phyloP scores from a whole-genome alignment of 2,888 invertebrate species.

The Oscheius sp. region DNA sequence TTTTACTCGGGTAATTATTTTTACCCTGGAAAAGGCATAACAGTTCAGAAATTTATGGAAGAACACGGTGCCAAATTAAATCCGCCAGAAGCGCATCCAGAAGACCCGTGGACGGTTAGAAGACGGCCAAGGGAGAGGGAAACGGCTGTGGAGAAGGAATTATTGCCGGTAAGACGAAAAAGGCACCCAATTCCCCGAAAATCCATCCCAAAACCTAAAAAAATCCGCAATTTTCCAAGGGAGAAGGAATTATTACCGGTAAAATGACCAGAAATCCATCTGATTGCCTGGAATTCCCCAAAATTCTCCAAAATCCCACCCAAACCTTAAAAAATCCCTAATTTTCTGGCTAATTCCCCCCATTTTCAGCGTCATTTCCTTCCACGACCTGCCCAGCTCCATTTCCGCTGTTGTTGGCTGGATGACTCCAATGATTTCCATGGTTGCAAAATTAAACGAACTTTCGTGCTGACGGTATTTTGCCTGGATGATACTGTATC shows the following conservation, averaged over 20 bases:
- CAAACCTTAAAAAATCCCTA: too few relatives aligned
- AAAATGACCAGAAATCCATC: too few relatives aligned
- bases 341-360: constrained; percentile 37
- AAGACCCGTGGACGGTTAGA: constrained; percentile 52
- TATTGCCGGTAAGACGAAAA: background rate
- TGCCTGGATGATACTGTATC: constrained; percentile 55
- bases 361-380: constrained; percentile 41
- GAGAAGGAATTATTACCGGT: constrained; percentile 15
- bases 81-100: constrained; percentile 50
- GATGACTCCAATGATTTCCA: constrained; percentile 54
- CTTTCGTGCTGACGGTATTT: constrained; percentile 51
- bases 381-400: constrained; percentile 45
- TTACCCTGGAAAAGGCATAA: background rate
- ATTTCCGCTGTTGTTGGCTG: constrained; percentile 55
- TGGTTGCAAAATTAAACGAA: constrained; percentile 46
- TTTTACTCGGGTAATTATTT: constrained; percentile 42
- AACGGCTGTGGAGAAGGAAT: constrained; percentile 13
- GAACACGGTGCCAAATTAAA: constrained; percentile 54
- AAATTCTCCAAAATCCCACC: too few relatives aligned
- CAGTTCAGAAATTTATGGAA: constrained; percentile 49
- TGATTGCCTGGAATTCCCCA: too few relatives aligned
- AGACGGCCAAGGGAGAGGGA: constrained; percentile 31
- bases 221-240: too few relatives aligned
- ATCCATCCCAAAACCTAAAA: too few relatives aligned
- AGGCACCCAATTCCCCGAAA: too few relatives aligned